Evolutionary conservation across 2,113 vertebrate genomes (phyloP).

Genomic region (Muscicapa adusta): DNA sequence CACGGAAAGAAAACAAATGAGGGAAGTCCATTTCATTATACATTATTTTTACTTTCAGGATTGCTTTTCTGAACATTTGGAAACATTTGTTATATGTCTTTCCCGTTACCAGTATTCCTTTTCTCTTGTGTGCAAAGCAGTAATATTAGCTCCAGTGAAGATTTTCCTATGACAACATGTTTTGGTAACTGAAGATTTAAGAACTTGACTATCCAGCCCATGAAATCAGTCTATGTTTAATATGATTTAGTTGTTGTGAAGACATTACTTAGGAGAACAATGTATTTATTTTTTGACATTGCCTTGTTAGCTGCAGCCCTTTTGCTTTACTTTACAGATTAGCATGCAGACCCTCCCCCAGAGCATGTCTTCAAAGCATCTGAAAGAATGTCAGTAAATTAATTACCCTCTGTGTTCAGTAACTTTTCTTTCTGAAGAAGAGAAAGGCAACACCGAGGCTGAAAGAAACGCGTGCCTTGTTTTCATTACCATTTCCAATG

Average conservation of each 20-base stretch:
- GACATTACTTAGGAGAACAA: background rate
- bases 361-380: background rate
- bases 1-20: background rate
- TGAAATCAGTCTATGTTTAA: background rate
- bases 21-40: background rate
- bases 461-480: background rate
- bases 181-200: background rate
- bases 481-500: constrained; percentile 27
- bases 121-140: background rate
- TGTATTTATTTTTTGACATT: background rate
- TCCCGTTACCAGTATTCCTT: background rate
- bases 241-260: background rate
- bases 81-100: background rate
- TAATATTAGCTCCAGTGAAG: background rate
- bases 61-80: background rate
- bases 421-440: background rate
- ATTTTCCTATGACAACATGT: background rate
- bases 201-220: background rate
- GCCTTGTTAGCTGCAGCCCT: background rate
- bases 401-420: background rate
- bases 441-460: background rate
- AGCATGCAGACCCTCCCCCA: background rate
- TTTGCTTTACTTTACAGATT: background rate
- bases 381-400: background rate
- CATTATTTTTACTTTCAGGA: background rate